A percentile compares a stretch with the other conserved stretches of the same genome.
Conservation (phyloP, 2,113 vertebrate genomes). For the Syngnathus scovelli region DNA sequence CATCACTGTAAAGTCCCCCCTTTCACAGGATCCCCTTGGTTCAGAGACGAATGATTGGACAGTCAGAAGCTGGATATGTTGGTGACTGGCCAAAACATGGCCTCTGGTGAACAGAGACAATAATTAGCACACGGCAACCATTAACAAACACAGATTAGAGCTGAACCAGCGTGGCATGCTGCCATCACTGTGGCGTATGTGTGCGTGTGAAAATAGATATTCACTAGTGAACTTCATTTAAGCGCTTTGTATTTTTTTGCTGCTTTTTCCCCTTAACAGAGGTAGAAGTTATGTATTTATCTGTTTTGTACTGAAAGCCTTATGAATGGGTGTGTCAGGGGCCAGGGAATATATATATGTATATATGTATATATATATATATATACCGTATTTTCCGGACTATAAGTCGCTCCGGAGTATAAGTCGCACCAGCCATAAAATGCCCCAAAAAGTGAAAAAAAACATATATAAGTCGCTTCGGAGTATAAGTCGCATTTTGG, state of each 20-base stretch:
- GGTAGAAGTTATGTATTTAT: neutral
- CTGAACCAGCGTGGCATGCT: constrained; percentile 80
- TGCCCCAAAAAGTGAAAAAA: no score
- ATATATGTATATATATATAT: no score
- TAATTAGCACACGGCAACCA: constrained; percentile 98
- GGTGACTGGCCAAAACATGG: constrained; percentile 64
- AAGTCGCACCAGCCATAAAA: no score
- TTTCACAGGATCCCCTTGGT: constrained; percentile 60
- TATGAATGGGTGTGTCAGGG: no score
- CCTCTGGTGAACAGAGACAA: constrained; percentile 75
- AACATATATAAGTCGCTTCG: no score
- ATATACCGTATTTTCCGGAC: no score
- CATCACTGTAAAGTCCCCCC: constrained; percentile 40
- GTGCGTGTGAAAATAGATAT: constrained; percentile 48
- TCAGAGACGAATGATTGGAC: constrained; percentile 64
- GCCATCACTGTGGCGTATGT: constrained; percentile 70
- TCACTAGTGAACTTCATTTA: constrained; percentile 46
- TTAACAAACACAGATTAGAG: constrained; percentile 87
- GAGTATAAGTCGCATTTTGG: no score
- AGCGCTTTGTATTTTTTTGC: constrained; percentile 28
- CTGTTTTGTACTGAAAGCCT: no score
- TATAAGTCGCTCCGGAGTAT: no score
- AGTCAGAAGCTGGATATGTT: constrained; percentile 60
- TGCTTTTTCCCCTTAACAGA: neutral
- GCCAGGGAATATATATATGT: no score